Conservation (phyloP, 2,888 invertebrate species). For the Neoascia interrupta region DNA sequence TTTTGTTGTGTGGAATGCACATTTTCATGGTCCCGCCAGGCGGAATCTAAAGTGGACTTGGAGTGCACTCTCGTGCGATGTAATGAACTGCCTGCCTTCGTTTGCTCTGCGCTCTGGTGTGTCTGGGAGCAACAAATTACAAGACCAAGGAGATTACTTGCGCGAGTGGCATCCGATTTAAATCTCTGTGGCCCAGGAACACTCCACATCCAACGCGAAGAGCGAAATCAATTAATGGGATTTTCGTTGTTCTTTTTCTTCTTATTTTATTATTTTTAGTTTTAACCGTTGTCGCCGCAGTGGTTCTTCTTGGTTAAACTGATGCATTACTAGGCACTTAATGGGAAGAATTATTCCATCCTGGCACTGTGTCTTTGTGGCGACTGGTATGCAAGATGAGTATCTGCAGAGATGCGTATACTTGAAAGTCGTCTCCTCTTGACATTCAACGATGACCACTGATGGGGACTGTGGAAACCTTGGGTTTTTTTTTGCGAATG, state of each 20-base stretch:
- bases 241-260: slow-evolving; percentile 16
- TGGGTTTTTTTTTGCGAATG: too few species aligned
- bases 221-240: slow-evolving; percentile 65
- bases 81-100: slow-evolving; percentile 38
- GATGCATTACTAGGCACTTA: slow-evolving; percentile 44
- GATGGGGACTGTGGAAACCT: too few species aligned
- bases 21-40: slow-evolving; percentile 24
- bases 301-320: slow-evolving; percentile 35
- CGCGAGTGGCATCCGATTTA: slow-evolving; percentile 59
- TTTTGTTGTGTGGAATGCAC: slow-evolving; percentile 42
- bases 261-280: slow-evolving; percentile 22
- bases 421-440: too few species aligned
- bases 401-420: slow-evolving; percentile 7
- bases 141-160: slow-evolving; percentile 63
- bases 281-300: slow-evolving; percentile 46
- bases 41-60: slow-evolving; percentile 59
- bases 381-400: slow-evolving; percentile 5
- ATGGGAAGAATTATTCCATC: slow-evolving; percentile 8
- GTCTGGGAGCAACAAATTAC: slow-evolving; percentile 61
- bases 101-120: slow-evolving; percentile 28
- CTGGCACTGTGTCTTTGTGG: slow-evolving; percentile 2
- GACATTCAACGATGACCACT: too few species aligned
- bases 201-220: slow-evolving; percentile 29
- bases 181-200: slow-evolving; percentile 54
- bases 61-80: slow-evolving; percentile 57